These are phyloP conservation scores for Amitus sp. DNA, from an alignment of 2,888 invertebrate species.

Conservation along the genomic window DNA sequence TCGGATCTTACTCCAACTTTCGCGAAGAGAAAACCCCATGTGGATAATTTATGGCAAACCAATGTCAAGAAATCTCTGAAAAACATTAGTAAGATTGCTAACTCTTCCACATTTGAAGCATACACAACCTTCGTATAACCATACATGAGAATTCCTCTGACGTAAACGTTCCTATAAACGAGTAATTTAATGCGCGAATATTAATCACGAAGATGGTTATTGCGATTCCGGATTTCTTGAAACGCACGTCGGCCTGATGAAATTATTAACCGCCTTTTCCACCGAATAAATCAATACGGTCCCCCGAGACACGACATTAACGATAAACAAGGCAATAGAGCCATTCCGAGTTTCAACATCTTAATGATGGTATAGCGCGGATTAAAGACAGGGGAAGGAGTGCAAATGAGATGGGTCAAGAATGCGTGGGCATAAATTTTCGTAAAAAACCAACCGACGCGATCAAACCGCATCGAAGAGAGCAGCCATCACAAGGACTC, in stretches of 20 bases:
- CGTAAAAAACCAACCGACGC: slow-evolving; percentile 24
- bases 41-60: neutral
- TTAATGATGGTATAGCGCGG: slow-evolving; percentile 18
- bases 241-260: slow-evolving; percentile 6
- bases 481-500: slow-evolving; percentile 42
- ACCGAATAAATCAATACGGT: slow-evolving; percentile 15
- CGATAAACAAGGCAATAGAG: slow-evolving; percentile 10
- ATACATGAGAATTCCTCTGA: neutral
- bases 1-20: neutral
- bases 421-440: slow-evolving; percentile 44
- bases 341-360: slow-evolving; percentile 16
- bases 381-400: slow-evolving; percentile 8
- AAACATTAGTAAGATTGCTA: too few relatives aligned
- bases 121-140: too few relatives aligned
- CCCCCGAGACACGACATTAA: slow-evolving; percentile 19
- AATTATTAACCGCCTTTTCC: slow-evolving; percentile 12
- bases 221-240: neutral
- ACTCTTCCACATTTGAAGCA: too few relatives aligned
- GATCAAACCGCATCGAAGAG: slow-evolving; percentile 32
- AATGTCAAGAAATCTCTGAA: too few relatives aligned
- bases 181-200: neutral
- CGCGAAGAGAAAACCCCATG: neutral
- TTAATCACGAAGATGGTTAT: neutral
- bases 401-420: slow-evolving; percentile 25
- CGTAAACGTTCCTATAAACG: neutral